Evolutionary conservation across 2,797 vertebrate genomes (phyloP).

Genomic region (Coregonus sp.): DNA sequence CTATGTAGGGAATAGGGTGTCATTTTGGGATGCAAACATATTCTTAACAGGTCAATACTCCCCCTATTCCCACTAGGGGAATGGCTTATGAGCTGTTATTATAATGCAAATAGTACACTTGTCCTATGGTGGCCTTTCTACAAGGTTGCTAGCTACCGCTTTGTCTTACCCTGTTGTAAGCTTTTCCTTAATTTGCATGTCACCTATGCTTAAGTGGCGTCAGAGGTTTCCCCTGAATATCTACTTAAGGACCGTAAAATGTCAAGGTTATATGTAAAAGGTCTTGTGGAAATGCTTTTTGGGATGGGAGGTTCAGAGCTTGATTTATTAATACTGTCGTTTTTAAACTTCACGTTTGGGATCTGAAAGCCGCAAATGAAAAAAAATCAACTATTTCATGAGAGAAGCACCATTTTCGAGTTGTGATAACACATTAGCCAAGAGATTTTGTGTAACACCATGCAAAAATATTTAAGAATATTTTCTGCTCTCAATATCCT

Average conservation of each 20-base stretch:
- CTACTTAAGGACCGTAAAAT: constrained; percentile 41
- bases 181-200: constrained; percentile 36
- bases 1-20: background rate
- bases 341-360: background rate
- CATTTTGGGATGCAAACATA: background rate
- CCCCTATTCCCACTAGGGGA: background rate
- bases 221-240: constrained; percentile 33
- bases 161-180: background rate
- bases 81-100: background rate
- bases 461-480: background rate
- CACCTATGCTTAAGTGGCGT: constrained; percentile 20
- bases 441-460: background rate
- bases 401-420: background rate
- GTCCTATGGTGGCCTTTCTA: constrained; percentile 7
- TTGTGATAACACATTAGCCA: background rate
- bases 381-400: background rate
- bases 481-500: background rate
- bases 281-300: constrained; percentile 37
- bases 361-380: background rate
- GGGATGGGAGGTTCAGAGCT: background rate
- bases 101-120: background rate
- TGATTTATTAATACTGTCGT: background rate
- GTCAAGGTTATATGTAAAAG: constrained; percentile 53
- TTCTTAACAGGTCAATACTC: background rate
- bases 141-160: background rate